Evolutionary conservation across 1,140 invertebrate genomes (phyloP).

Genomic region (Vanessa atalanta): DNA sequence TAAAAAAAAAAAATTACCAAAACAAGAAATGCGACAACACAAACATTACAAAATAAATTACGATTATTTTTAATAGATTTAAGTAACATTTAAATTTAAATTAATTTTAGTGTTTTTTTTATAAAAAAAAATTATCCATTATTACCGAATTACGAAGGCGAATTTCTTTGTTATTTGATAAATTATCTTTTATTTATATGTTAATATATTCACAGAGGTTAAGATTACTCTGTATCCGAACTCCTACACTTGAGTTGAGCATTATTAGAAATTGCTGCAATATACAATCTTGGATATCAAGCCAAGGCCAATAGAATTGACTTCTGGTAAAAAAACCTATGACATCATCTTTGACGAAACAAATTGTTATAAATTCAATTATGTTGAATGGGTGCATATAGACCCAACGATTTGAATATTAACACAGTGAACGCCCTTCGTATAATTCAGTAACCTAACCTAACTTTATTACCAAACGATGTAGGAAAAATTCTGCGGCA

Average conservation of each 20-base stretch:
- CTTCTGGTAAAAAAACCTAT: conserved; percentile 31
- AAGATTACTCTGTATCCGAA: conserved; percentile 33
- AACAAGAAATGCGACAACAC: conserved; percentile 1
- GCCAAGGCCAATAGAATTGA: conserved; percentile 48
- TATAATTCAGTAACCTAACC: too few species aligned
- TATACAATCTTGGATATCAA: conserved; percentile 34
- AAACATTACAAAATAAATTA: background rate
- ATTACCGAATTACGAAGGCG: too few species aligned
- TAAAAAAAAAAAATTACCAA: background rate
- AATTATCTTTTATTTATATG: background rate
- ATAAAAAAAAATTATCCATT: too few species aligned
- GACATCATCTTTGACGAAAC: conserved; percentile 42
- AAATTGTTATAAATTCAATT: conserved; percentile 41
- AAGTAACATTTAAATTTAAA: too few species aligned
- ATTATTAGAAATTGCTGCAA: conserved; percentile 38
- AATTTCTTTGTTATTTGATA: background rate
- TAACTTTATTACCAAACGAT: background rate
- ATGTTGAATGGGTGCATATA: conserved; percentile 6
- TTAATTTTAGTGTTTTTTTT: too few species aligned
- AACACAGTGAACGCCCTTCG: too few species aligned
- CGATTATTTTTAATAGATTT: background rate
- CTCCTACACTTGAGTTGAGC: conserved; percentile 28
- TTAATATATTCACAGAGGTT: background rate
- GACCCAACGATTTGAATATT: too few species aligned
- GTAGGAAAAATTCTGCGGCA: background rate